Evolutionary conservation across 2,797 vertebrate genomes (phyloP).

Genomic region (Sciurus vulgaris): DNA sequence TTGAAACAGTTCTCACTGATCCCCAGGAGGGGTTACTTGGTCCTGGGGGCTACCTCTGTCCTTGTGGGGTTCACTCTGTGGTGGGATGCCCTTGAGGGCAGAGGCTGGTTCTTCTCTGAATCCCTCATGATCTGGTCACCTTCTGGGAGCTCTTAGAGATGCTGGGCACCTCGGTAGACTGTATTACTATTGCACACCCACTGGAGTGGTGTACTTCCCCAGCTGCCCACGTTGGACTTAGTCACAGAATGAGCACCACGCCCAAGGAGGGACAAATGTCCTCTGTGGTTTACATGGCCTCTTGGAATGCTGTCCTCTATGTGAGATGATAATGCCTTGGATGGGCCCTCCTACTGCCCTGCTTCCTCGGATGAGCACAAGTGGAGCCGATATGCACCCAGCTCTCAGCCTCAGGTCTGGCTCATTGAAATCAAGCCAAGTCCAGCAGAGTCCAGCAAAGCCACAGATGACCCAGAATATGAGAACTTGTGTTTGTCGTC

Average conservation of each 20-base stretch:
- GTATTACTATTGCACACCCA: background rate
- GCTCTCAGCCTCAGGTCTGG: background rate
- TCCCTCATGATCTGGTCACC: background rate
- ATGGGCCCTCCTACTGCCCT: background rate
- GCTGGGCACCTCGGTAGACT: background rate
- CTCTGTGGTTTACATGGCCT: background rate
- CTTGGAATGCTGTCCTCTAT: background rate
- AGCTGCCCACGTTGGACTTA: background rate
- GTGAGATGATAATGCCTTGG: background rate
- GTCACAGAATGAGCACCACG: background rate
- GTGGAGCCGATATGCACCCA: background rate
- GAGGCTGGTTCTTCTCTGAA: background rate
- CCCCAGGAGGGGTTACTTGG: background rate
- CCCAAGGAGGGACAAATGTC: background rate
- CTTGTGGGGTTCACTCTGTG: background rate
- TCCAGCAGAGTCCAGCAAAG: background rate
- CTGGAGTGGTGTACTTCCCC: background rate
- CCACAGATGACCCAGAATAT: background rate
- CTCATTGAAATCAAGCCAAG: background rate
- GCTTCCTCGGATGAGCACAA: background rate
- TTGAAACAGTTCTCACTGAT: background rate
- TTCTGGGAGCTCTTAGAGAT: background rate
- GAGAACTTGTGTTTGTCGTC: background rate
- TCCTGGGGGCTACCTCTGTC: background rate
- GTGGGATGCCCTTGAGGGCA: background rate